These are phyloP conservation scores for Girardinus metallicus DNA, from an alignment of 2,797 vertebrate species.

Conservation along the genomic window DNA sequence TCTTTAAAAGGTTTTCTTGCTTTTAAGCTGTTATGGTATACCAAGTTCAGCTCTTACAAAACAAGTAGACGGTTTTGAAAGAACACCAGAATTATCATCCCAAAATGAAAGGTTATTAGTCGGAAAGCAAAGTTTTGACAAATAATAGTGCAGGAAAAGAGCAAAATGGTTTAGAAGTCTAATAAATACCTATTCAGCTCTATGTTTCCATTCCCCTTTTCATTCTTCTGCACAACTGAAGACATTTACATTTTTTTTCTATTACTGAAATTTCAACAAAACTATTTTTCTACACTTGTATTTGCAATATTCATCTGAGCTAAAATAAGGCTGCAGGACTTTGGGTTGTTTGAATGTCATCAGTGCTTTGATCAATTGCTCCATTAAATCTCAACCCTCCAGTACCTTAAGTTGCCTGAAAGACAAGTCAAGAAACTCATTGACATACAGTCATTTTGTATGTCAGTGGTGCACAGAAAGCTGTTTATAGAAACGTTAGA, in stretches of 20 bases:
- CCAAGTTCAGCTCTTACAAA: neutral
- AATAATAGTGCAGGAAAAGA: neutral
- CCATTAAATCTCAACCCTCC: neutral
- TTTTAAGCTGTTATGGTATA: constrained; percentile 5
- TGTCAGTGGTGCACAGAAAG: neutral
- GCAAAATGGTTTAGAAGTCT: neutral
- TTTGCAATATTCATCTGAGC: neutral
- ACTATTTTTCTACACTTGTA: neutral
- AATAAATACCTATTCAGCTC: neutral
- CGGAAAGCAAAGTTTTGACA: constrained; percentile 9
- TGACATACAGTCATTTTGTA: neutral
- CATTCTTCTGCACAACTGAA: neutral
- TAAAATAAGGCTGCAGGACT: neutral
- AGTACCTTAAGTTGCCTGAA: neutral
- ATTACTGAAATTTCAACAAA: neutral
- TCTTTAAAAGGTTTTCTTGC: neutral
- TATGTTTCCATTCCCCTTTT: neutral
- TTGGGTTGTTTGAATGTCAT: neutral
- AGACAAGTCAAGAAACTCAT: neutral
- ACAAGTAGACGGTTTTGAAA: constrained; percentile 12
- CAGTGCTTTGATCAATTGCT: neutral
- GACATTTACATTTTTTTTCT: neutral
- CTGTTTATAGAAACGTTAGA: neutral
- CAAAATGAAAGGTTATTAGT: constrained; percentile 17
- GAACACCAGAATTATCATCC: constrained; percentile 14